Evolutionary conservation across 2,797 vertebrate genomes (phyloP).

Genomic region (Adrianichthys oophorus): DNA sequence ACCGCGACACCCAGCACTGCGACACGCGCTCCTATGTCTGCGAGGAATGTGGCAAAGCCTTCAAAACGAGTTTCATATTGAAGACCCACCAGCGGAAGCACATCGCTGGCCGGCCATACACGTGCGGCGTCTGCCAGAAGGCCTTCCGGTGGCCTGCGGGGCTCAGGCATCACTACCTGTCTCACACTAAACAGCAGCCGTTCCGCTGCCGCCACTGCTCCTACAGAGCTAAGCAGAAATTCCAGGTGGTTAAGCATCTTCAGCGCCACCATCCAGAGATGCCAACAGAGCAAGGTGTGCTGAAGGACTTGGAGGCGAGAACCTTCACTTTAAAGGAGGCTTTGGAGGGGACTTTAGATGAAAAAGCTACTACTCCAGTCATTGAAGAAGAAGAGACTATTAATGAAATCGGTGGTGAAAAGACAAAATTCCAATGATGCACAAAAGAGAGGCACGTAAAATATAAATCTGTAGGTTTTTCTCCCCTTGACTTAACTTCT

Average conservation of each 20-base stretch:
- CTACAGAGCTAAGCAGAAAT: constrained; percentile 95
- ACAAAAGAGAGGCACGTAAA: not conserved
- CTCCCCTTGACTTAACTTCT: not conserved
- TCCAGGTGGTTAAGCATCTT: constrained; percentile 96
- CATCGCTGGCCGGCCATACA: constrained; percentile 60
- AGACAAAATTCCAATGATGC: constrained; percentile 12
- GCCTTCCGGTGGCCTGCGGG: constrained; percentile 95
- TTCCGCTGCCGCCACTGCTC: constrained; percentile 91
- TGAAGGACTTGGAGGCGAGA: constrained; percentile 78
- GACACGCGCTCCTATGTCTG: constrained; percentile 91
- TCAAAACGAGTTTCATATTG: constrained; percentile 94
- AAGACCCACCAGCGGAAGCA: constrained; percentile 91
- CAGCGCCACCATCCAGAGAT: constrained; percentile 87
- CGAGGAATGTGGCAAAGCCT: constrained; percentile 96
- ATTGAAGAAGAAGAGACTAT: not conserved
- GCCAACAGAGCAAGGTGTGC: constrained; percentile 82
- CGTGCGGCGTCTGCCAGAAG: constrained; percentile 86
- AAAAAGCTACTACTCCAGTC: constrained; percentile 1
- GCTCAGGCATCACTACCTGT: constrained; percentile 93
- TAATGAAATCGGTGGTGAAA: constrained; percentile 4
- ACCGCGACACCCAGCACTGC: constrained; percentile 88
- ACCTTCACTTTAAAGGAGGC: constrained; percentile 82
- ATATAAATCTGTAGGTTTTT: not conserved
- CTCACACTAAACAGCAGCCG: constrained; percentile 91
- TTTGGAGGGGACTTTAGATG: constrained; percentile 63